These are phyloP conservation scores for Girardinus metallicus DNA, from an alignment of 2,797 vertebrate species.

Conservation along the genomic window DNA sequence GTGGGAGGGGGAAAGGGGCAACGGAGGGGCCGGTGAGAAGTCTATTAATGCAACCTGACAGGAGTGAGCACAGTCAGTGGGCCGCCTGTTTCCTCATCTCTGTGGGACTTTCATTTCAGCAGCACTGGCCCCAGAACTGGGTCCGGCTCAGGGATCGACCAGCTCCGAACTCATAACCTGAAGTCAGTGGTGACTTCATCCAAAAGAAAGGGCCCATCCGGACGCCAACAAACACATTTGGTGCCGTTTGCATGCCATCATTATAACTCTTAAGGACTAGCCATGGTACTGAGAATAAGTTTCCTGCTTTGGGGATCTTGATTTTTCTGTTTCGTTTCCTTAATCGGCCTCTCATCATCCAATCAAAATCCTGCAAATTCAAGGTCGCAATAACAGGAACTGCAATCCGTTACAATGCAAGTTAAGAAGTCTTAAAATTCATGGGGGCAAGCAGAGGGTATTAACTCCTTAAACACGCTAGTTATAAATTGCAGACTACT, in stretches of 20 bases:
- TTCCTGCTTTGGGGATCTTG: not conserved
- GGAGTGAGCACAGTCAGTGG: constrained; percentile 78
- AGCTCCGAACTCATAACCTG: constrained; percentile 28
- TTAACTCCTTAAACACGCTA: not conserved
- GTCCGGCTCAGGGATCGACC: constrained; percentile 32
- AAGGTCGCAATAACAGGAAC: not conserved
- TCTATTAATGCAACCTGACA: constrained; percentile 76
- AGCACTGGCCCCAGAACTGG: constrained; percentile 40
- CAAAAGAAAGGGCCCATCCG: constrained; percentile 11
- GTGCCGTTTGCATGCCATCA: not conserved
- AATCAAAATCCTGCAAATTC: not conserved
- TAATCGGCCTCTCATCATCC: not conserved
- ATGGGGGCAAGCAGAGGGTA: not conserved
- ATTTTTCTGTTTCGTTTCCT: not conserved
- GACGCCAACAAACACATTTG: constrained; percentile 15
- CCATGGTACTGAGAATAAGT: constrained; percentile 35
- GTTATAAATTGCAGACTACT: no score
- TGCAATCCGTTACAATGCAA: not conserved
- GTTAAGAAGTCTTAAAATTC: not conserved
- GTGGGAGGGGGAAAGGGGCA: constrained; percentile 19
- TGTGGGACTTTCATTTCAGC: constrained; percentile 69
- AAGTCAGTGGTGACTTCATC: constrained; percentile 30
- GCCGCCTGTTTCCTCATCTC: constrained; percentile 75
- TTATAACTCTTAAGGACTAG: constrained; percentile 28
- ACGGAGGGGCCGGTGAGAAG: constrained; percentile 33